Conservation (phyloP, 1,140 invertebrate species). For the Phocides pigmalion region DNA sequence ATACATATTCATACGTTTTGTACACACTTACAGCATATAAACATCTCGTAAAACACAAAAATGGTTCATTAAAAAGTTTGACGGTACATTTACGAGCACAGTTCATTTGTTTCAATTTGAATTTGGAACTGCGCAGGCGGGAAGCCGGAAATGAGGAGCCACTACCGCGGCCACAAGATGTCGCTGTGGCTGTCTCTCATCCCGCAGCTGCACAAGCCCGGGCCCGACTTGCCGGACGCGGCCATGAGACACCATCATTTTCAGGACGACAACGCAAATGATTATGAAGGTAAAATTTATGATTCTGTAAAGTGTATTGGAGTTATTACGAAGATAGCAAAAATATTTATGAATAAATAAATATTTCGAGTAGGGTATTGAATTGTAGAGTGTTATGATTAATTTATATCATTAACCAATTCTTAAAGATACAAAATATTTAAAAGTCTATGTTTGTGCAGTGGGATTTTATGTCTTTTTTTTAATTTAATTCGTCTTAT, state of each 20-base stretch:
- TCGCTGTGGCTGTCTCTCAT: slow-evolving; percentile 96
- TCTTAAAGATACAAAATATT: no score
- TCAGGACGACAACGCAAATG: slow-evolving; percentile 84
- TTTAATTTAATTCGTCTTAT: no score
- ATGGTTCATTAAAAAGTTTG: slow-evolving; percentile 26
- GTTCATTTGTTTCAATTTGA: slow-evolving; percentile 27
- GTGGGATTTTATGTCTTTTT: no score
- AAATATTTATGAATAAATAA: no score
- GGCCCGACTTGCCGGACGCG: slow-evolving; percentile 83
- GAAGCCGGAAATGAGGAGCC: slow-evolving; percentile 92
- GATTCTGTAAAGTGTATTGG: no score
- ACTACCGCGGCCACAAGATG: slow-evolving; percentile 95
- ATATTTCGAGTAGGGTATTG: no score
- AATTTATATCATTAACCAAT: no score
- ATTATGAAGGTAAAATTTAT: slow-evolving; percentile 69
- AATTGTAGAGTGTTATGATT: no score
- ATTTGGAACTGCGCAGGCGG: slow-evolving; percentile 81
- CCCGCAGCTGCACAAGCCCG: slow-evolving; percentile 92
- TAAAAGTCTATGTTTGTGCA: no score
- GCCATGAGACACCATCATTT: slow-evolving; percentile 93
- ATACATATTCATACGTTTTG: slow-evolving; percentile 13
- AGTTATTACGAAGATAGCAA: no score
- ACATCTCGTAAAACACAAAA: slow-evolving; percentile 7
- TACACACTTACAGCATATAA: background rate
- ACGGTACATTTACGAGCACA: slow-evolving; percentile 10